Evolutionary conservation across 2,888 invertebrate genomes (phyloP).

Genomic region (Melinaea marsaeus): DNA sequence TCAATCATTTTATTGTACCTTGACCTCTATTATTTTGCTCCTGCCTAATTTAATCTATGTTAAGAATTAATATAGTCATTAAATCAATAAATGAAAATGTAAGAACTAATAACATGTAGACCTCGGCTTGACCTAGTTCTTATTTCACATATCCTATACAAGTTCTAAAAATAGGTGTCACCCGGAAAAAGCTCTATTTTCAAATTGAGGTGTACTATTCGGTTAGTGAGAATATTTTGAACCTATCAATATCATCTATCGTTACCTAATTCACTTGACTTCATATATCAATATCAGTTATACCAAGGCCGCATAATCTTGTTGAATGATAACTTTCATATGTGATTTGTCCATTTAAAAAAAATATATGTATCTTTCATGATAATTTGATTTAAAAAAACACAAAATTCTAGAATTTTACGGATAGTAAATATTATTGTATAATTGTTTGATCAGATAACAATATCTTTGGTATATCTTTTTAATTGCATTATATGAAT

Average conservation of each 20-base stretch:
- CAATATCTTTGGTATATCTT: no score
- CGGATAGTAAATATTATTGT: no score
- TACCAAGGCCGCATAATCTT: slow-evolving; percentile 49
- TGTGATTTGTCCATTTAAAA: slow-evolving; percentile 14
- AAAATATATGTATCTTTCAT: slow-evolving; percentile 1
- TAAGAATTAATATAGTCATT: neutral
- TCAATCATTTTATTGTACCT: slow-evolving; percentile 11
- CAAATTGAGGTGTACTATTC: slow-evolving; percentile 19
- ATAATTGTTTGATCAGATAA: no score
- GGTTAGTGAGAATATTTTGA: slow-evolving; percentile 15
- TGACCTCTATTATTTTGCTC: slow-evolving; percentile 19
- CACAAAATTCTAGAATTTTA: neutral
- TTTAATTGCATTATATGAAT: no score
- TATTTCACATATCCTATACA: slow-evolving; percentile 55
- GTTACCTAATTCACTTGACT: slow-evolving; percentile 8
- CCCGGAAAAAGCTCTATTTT: slow-evolving; percentile 51
- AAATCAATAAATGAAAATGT: neutral
- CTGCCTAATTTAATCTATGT: neutral
- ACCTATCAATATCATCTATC: neutral
- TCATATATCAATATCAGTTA: slow-evolving; percentile 35
- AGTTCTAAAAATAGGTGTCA: slow-evolving; percentile 63
- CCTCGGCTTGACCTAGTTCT: slow-evolving; percentile 66
- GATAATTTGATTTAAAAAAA: neutral
- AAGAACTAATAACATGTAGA: slow-evolving; percentile 35
- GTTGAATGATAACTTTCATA: slow-evolving; percentile 14